phyloP scores from a whole-genome alignment of 2,888 invertebrate species.

The Euspilapteryx auroguttella region DNA sequence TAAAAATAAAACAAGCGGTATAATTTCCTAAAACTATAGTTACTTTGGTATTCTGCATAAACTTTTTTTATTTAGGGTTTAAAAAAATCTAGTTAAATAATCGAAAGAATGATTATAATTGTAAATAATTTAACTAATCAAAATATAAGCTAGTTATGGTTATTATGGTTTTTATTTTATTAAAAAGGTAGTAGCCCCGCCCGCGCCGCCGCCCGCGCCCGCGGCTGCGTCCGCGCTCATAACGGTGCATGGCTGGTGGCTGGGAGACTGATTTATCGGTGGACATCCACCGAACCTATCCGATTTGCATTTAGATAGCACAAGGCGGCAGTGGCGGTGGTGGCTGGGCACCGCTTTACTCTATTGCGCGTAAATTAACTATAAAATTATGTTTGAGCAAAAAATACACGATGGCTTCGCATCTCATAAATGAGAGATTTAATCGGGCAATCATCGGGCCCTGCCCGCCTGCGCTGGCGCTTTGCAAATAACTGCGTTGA shows the following conservation, averaged over 20 bases:
- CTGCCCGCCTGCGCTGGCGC: slow-evolving; percentile 16
- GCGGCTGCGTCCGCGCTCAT: slow-evolving; percentile 21
- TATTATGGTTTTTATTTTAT: too few species aligned
- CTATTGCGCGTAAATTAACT: slow-evolving; percentile 47
- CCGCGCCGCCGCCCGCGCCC: slow-evolving; percentile 13
- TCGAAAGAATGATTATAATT: too few species aligned
- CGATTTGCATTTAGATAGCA: slow-evolving; percentile 60
- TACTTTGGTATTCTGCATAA: too few species aligned
- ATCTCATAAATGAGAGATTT: slow-evolving; percentile 29
- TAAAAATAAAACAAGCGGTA: too few species aligned
- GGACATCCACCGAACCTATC: slow-evolving; percentile 53
- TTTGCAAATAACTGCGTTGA: slow-evolving; percentile 14
- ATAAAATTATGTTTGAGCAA: slow-evolving; percentile 31
- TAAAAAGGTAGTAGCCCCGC: slow-evolving; percentile 6
- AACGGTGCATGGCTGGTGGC: slow-evolving; percentile 25
- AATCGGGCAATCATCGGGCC: slow-evolving; percentile 22
- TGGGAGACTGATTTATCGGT: slow-evolving; percentile 46
- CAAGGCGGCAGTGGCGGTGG: slow-evolving; percentile 16
- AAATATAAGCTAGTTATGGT: too few species aligned
- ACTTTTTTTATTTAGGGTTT: too few species aligned
- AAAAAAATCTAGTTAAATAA: too few species aligned
- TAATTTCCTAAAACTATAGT: too few species aligned
- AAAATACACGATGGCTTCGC: slow-evolving; percentile 20
- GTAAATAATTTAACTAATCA: too few species aligned
- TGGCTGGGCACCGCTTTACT: slow-evolving; percentile 18